Conservation (phyloP, 2,888 invertebrate genomes). For the Caradrina clavipalpis region DNA sequence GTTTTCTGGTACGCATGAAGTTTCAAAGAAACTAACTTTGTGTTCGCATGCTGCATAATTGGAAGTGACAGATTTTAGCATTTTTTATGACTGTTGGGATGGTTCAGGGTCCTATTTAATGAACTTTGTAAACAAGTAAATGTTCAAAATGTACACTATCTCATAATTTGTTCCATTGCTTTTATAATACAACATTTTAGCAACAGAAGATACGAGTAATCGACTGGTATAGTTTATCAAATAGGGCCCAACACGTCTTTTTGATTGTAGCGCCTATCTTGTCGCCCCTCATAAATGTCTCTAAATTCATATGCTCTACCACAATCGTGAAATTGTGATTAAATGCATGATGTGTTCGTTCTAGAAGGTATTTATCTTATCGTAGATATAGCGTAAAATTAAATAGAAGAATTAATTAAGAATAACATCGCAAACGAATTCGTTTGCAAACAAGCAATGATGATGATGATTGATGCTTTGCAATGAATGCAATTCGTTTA, state of each 20-base stretch:
- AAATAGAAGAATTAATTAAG: no score
- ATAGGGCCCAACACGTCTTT: background rate
- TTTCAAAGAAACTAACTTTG: background rate
- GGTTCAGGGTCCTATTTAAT: slow-evolving; percentile 9
- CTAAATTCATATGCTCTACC: background rate
- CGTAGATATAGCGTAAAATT: no score
- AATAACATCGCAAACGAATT: no score
- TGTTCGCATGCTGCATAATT: slow-evolving; percentile 18
- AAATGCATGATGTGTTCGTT: slow-evolving; percentile 25
- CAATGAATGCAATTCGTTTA: no score
- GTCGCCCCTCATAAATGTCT: background rate
- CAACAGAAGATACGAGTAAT: no score
- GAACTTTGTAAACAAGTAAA: background rate
- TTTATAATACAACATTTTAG: background rate
- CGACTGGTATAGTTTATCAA: background rate
- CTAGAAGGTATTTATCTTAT: background rate
- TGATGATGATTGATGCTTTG: no score
- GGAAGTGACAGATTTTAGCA: background rate
- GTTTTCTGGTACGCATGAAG: slow-evolving; percentile 2
- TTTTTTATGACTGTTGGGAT: background rate
- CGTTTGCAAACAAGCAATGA: no score
- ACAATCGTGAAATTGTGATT: background rate
- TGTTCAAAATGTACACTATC: no score
- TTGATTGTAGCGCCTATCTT: background rate
- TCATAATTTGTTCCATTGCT: background rate